phyloP scores from a whole-genome alignment of 2,797 vertebrate genomes.

The Perodicticus potto region DNA sequence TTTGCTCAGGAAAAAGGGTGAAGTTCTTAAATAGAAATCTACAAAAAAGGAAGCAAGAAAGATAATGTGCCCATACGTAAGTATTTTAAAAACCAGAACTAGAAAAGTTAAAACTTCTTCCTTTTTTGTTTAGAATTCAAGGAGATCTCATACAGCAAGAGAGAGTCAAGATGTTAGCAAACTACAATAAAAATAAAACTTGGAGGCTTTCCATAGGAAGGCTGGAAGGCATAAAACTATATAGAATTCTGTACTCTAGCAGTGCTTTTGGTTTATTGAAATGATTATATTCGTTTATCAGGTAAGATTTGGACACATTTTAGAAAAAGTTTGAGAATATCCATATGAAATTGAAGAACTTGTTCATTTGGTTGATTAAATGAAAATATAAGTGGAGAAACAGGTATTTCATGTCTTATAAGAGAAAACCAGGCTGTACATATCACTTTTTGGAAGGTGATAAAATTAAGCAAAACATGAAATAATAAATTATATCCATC shows the following conservation, averaged over 20 bases:
- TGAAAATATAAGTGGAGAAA: not conserved
- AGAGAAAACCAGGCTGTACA: not conserved
- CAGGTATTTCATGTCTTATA: not conserved
- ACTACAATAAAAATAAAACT: not conserved
- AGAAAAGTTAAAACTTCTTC: not conserved
- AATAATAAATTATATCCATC: not conserved
- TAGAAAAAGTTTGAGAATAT: not conserved
- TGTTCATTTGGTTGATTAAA: not conserved
- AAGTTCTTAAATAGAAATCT: slow-evolving; percentile 54
- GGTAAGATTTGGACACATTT: not conserved
- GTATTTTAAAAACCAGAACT: not conserved
- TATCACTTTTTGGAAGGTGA: not conserved
- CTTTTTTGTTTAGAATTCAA: not conserved
- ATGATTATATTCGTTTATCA: not conserved
- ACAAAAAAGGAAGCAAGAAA: slow-evolving; percentile 12
- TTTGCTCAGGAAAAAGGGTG: slow-evolving; percentile 18
- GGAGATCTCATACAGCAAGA: not conserved
- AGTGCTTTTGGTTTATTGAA: not conserved
- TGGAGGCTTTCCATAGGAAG: not conserved
- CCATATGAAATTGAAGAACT: not conserved
- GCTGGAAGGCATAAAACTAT: not conserved
- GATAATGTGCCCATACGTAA: not conserved
- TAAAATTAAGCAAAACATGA: not conserved
- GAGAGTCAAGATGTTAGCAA: slow-evolving; percentile 22
- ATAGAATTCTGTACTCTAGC: not conserved